Evolutionary conservation across 2,888 invertebrate genomes (phyloP).

Genomic region (Folsomia manolachei): DNA sequence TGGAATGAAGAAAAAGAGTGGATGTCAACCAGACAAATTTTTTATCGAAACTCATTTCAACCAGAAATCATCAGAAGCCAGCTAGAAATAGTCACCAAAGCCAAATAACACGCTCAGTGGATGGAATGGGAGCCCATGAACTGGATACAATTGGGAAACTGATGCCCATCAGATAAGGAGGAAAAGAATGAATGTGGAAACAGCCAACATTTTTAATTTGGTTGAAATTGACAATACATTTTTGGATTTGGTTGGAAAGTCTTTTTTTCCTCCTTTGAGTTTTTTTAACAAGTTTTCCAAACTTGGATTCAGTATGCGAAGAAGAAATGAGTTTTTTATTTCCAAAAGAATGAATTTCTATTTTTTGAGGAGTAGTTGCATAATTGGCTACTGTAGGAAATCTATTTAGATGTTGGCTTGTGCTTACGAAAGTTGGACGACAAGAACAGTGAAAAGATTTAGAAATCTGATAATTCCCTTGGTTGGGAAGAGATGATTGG

Average conservation of each 20-base stretch:
- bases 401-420: too few species aligned
- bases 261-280: too few species aligned
- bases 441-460: too few species aligned
- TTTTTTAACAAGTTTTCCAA: too few species aligned
- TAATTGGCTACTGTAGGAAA: too few species aligned
- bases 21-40: neutral
- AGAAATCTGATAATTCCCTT: too few species aligned
- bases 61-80: neutral
- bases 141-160: too few species aligned
- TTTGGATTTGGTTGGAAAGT: slow-evolving; percentile 21
- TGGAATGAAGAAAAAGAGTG: neutral
- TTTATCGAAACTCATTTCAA: neutral
- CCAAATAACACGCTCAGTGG: too few species aligned
- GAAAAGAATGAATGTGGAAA: slow-evolving; percentile 15
- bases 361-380: too few species aligned
- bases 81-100: neutral
- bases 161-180: neutral
- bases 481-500: too few species aligned
- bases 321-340: neutral
- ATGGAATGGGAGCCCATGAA: too few species aligned
- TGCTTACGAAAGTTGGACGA: too few species aligned
- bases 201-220: slow-evolving; percentile 34
- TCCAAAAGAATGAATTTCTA: neutral
- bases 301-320: neutral
- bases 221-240: slow-evolving; percentile 35